Evolutionary conservation across 2,797 vertebrate species (phyloP).

Genomic region (Syngnathus acus): DNA sequence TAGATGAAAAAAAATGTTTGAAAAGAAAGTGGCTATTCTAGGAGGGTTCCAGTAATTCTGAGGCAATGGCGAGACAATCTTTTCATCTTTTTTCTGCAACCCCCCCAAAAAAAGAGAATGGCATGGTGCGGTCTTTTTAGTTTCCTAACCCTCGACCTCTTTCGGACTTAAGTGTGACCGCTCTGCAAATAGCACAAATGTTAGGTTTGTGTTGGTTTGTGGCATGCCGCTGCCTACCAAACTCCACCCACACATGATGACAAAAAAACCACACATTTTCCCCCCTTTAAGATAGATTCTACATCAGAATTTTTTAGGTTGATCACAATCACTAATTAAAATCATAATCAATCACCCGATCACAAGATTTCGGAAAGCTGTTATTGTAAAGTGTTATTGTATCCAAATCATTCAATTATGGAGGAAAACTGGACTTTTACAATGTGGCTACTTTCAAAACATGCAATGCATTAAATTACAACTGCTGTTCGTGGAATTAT

Average conservation of each 20-base stretch:
- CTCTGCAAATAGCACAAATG: slow-evolving; percentile 5
- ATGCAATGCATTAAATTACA: too few species aligned
- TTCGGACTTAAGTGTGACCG: background rate
- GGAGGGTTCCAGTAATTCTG: background rate
- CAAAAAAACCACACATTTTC: background rate
- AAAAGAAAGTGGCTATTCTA: background rate
- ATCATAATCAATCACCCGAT: too few species aligned
- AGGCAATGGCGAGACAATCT: background rate
- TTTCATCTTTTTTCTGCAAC: background rate
- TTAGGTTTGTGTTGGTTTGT: background rate
- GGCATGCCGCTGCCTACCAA: background rate
- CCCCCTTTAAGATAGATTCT: too few species aligned
- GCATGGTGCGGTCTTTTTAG: background rate
- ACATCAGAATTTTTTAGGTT: too few species aligned
- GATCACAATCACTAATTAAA: too few species aligned
- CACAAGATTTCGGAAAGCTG: too few species aligned
- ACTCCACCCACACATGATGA: background rate
- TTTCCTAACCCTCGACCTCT: background rate
- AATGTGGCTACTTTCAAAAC: too few species aligned
- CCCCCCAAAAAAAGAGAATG: background rate
- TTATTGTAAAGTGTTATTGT: too few species aligned
- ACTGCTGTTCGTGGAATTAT: too few species aligned
- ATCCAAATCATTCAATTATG: too few species aligned
- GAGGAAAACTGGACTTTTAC: too few species aligned
- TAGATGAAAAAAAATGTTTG: background rate